Conservation (phyloP, 2,797 vertebrate species). For the Malacoraja senta region DNA sequence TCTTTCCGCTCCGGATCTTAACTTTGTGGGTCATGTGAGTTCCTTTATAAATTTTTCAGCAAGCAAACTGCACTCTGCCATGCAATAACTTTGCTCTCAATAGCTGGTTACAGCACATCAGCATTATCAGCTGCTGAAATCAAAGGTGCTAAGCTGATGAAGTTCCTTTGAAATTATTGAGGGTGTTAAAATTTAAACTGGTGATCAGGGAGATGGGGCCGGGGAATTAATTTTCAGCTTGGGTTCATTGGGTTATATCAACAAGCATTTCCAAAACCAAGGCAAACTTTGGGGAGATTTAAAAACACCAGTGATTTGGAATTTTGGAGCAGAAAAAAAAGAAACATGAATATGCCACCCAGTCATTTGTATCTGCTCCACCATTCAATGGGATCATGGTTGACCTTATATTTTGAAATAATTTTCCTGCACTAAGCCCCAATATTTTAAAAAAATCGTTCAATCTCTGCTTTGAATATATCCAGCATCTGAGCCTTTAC, state of each 20-base stretch:
- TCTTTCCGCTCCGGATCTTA: neutral
- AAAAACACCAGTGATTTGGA: too few species aligned
- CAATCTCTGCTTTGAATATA: too few species aligned
- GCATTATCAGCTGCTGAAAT: neutral
- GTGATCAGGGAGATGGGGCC: neutral
- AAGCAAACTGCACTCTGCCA: neutral
- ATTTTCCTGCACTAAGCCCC: too few species aligned
- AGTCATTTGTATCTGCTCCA: too few species aligned
- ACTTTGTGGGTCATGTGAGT: neutral
- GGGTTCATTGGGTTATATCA: neutral
- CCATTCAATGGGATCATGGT: too few species aligned
- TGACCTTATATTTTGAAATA: too few species aligned
- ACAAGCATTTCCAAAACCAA: neutral
- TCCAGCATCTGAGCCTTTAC: too few species aligned
- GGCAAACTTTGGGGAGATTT: too few species aligned
- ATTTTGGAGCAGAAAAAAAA: too few species aligned
- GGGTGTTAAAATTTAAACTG: neutral
- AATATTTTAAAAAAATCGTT: too few species aligned
- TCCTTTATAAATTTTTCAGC: neutral
- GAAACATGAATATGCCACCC: too few species aligned
- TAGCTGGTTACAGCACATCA: neutral
- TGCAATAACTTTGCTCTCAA: neutral
- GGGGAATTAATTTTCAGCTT: neutral
- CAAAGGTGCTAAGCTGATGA: neutral
- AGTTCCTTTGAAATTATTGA: neutral